These are phyloP conservation scores for Tiphia femorata DNA, from an alignment of 2,888 invertebrate genomes.

Conservation along the genomic window DNA sequence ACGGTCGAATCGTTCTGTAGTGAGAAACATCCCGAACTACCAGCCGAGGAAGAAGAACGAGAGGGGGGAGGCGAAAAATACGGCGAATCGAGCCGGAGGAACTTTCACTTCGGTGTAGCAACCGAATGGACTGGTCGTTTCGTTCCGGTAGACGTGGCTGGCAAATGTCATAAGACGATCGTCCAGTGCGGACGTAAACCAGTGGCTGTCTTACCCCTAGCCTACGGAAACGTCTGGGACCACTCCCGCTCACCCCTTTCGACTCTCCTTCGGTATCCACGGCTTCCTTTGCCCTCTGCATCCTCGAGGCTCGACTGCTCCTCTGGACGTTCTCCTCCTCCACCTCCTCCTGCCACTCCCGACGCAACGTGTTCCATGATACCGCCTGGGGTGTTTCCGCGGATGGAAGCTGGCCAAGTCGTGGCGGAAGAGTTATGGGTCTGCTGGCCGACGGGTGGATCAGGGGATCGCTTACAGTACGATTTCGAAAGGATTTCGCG, in stretches of 20 bases:
- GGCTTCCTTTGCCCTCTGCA: too few relatives aligned
- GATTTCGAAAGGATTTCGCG: conserved; percentile 54
- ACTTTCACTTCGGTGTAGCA: too few relatives aligned
- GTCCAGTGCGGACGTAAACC: conserved; percentile 31
- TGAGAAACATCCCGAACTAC: too few relatives aligned
- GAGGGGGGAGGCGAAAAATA: too few relatives aligned
- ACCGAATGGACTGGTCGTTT: conserved; percentile 1
- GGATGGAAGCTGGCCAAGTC: conserved; percentile 61
- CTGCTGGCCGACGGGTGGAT: conserved; percentile 55
- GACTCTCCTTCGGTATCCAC: too few relatives aligned
- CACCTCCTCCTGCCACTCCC: not conserved
- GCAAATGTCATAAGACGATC: conserved; percentile 28
- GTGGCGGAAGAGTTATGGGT: conserved; percentile 57
- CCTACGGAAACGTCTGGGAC: not conserved
- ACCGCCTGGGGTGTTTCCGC: conserved; percentile 42
- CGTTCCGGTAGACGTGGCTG: conserved; percentile 23
- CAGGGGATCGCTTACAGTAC: conserved; percentile 60
- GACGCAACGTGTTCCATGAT: not conserved
- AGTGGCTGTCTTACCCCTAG: conserved; percentile 1
- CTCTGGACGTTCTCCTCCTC: too few relatives aligned
- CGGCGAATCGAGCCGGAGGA: too few relatives aligned
- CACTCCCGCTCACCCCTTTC: not conserved
- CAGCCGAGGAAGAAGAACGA: too few relatives aligned
- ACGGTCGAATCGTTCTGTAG: too few relatives aligned
- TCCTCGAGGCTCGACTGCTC: too few relatives aligned